Evolutionary conservation across 1,140 invertebrate genomes (phyloP), one percentile per base, ranked within the genome.

Genomic region (Dendrolimus punctatus): DNA sequence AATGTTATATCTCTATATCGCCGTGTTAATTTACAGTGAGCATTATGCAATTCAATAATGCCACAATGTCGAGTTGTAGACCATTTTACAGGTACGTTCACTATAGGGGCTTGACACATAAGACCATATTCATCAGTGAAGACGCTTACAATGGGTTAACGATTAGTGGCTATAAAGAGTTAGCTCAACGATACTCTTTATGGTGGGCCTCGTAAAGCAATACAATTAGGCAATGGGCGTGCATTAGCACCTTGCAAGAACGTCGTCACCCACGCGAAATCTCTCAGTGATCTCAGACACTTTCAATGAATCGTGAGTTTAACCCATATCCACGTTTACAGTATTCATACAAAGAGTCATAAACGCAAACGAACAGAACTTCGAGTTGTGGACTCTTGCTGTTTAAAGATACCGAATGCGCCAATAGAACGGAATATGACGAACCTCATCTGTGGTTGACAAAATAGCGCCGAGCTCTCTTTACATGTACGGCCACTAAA

Each of bases 221-320:
- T 76, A 83, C 80, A 82, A 85, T 85, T 83, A 85, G 73, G 78
- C 78, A 83, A 85, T 80, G 73, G 68, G 67, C 72, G 58, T 80
- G 69, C 80, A 85, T 82, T 82, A 85, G 75, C 81, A 83, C 81
- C 71, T 80, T 68, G 60, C 65, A 64, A 62, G 62, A 68, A 63
- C 60, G 49, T 68, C 55, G 60, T 69, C 72, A 64, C 79, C 79
- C 77, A 81, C 77, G 72, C 73, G 59, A 68, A 58, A 60, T 55
- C 46, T 40, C 56, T 57, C 37, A 8, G 45, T 42, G 58, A 46
- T 40, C 56, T 57, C 37, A 8, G 45, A 46, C 59, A 62, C 53
- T 47, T 60, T 55, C 62, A 51, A 64, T 60, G 61, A 59, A 55
- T 71, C 63, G 70, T 68, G 55, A 69, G 69, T 72, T 66, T 66